Evolutionary conservation across 2,797 vertebrate genomes (phyloP), one percentile per base, ranked within the genome.

Genomic region (Squalus acanthias): DNA sequence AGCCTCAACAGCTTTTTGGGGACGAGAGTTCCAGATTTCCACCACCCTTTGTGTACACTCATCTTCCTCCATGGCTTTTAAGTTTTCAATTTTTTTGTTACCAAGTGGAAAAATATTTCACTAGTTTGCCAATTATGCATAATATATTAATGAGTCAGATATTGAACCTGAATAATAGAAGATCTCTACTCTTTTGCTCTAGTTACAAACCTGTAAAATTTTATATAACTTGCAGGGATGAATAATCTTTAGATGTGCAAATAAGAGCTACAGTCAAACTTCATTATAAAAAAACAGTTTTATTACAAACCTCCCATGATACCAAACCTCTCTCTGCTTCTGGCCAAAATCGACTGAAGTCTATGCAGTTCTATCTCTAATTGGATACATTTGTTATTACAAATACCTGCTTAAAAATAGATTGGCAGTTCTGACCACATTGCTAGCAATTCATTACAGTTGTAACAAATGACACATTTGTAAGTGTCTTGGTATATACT

Each of bases 241-340:
- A 70, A 95, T 95, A 72, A 72, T 95, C 93, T 72, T 95, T 29
- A 72, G 67, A 95, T 69, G 93, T 95, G 93, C 93, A 95, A 95
- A 95, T 46, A 29, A 70, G 39, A 65, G 12, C 39, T 26, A 53
- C 22, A 50, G 67, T 95, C 39, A 72, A 69, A 95, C 67, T 70
- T 53, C 39, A 70, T 72, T 95, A 72, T 72, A 95, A 50, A 5
- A 95, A 72, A 53, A 2, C 65, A 95, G 65, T 8, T 50, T 95
- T 70, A 50, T 70, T 95, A 72, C 20, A 94, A 39, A 50, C 33
- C 65, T 70, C n/a, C 65, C 65, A 69, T 46, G 29, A 67, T 67
- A 94, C 70, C 93, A 72, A 95, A 53, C 92, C 22, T 92, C 15
- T 65, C 29, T 95, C 39, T 70, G 93, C 93, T 72, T 95, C n/a